phyloP scores from a whole-genome alignment of 1,140 invertebrate species.

The Neoseiulus cucumeris region DNA sequence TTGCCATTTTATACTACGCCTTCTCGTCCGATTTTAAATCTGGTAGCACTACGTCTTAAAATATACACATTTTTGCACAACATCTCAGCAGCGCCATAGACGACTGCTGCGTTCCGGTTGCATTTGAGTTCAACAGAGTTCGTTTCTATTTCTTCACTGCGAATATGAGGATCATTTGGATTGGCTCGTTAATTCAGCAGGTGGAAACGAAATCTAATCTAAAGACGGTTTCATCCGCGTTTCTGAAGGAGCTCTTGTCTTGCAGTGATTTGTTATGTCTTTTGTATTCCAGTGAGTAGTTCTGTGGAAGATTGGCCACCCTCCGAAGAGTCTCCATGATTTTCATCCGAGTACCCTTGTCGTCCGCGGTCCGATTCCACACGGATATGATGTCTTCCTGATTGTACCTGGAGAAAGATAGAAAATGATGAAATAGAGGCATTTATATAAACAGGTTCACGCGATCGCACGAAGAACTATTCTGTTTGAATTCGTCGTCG shows the following conservation, averaged over 20 bases:
- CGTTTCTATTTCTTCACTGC: no score
- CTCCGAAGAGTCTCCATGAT: conserved; percentile 84
- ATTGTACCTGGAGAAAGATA: conserved; percentile 17
- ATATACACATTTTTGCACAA: no score
- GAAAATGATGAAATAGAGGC: no score
- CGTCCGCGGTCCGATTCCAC: conserved; percentile 86
- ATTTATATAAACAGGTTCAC: not conserved
- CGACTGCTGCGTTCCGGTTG: no score
- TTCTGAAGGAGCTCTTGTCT: not conserved
- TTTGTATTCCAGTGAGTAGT: conserved; percentile 90
- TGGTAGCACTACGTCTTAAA: no score
- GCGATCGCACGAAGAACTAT: not conserved
- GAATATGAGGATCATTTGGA: no score
- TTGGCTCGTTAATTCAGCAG: no score
- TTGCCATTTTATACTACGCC: no score
- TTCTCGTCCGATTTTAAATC: no score
- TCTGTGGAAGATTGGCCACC: conserved; percentile 76
- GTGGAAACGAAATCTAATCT: not conserved
- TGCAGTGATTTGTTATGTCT: conserved; percentile 40
- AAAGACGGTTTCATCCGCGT: not conserved
- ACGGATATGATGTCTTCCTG: conserved; percentile 93
- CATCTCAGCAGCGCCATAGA: no score
- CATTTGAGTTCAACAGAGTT: no score
- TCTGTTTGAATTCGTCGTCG: not conserved
- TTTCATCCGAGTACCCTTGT: conserved; percentile 59